phyloP scores from a whole-genome alignment of 2,797 vertebrate species.

The Acanthurus lineatus region DNA sequence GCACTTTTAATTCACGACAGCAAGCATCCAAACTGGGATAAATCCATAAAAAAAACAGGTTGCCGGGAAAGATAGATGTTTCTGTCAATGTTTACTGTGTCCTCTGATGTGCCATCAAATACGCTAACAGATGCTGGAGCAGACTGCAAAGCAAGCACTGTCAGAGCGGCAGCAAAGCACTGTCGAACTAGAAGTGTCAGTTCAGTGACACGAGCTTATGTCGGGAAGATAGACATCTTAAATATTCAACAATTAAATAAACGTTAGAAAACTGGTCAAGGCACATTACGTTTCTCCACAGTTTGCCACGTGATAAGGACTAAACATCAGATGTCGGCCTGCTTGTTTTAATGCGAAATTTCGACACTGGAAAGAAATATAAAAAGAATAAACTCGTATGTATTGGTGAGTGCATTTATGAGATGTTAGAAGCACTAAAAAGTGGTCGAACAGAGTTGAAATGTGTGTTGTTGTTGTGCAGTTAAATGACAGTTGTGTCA shows the following conservation, averaged over 20 bases:
- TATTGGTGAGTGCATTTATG: slow-evolving; percentile 1
- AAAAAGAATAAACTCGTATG: slow-evolving; percentile 12
- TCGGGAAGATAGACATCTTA: slow-evolving; percentile 44
- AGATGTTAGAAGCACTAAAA: slow-evolving; percentile 29
- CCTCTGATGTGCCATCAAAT: slow-evolving; percentile 71
- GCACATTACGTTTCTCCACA: slow-evolving; percentile 42
- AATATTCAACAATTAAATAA: slow-evolving; percentile 67
- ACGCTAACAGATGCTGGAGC: slow-evolving; percentile 61
- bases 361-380: slow-evolving; percentile 31
- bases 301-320: slow-evolving; percentile 51
- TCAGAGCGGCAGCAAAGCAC: slow-evolving; percentile 34
- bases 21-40: slow-evolving; percentile 40
- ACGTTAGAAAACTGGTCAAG: slow-evolving; percentile 45
- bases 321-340: slow-evolving; percentile 38
- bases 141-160: slow-evolving; percentile 57
- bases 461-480: slow-evolving; percentile 1
- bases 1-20: slow-evolving; percentile 51
- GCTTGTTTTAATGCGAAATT: slow-evolving; percentile 18
- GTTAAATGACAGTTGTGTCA: slow-evolving; percentile 50
- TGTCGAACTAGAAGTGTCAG: slow-evolving; percentile 27
- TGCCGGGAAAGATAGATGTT: slow-evolving; percentile 63
- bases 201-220: slow-evolving; percentile 57
- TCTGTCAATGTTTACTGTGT: slow-evolving; percentile 72
- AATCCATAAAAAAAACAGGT: slow-evolving; percentile 61
- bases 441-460: slow-evolving; percentile 29